Base-by-base conservation (phyloP, 2,888 invertebrate species). In the Ormyrus pomaceus region DNA sequence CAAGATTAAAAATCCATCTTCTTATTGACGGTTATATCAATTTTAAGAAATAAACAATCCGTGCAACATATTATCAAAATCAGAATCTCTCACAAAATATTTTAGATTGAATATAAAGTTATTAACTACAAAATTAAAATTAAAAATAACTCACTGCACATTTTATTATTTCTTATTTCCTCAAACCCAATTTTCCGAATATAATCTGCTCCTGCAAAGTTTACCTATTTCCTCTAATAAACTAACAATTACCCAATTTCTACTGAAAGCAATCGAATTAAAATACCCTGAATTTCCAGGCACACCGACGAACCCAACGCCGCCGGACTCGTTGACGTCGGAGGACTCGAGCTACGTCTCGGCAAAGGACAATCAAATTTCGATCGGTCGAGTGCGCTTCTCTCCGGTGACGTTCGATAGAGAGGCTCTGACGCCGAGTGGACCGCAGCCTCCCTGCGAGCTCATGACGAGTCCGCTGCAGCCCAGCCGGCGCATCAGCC, bases 311-410 rank as follows among this genome's bases (percentile, higher is more conserved):
- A 95, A 96, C 89, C 95, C 95, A 1, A 96, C 97, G 6, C 96
- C 97, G 0, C 96, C 96, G 0, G 97, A 96, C 86, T 96, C 96
- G 83, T 88, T 96, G 80, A 95, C 96, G 0, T 96, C 96, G 86
- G 97, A 97, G 86, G 97, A 97, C 87, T 96, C 96, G 87, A 96
- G 96, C 62, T 97, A 97, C 90, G 94, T 96, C 84, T 97, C 97
- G 8, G 97, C 97, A 19, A 93, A 96, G 86, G 96, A 96, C 86
- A 92, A 96, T 95, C 79, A 92, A 95, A 78, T 89, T 74, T 89
- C 89, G 10, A 87, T 90, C 70, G 85, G 88, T 82, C 88, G 87
- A 84, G 91, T 87, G 82, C 88, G 87, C 75, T 91, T 87, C 83
- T 90, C 88, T 66, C 90, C 90, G 0, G 87, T 90, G 2, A 90